Evolutionary conservation across 2,113 vertebrate genomes (phyloP).

Genomic region (Myodes glareolus): DNA sequence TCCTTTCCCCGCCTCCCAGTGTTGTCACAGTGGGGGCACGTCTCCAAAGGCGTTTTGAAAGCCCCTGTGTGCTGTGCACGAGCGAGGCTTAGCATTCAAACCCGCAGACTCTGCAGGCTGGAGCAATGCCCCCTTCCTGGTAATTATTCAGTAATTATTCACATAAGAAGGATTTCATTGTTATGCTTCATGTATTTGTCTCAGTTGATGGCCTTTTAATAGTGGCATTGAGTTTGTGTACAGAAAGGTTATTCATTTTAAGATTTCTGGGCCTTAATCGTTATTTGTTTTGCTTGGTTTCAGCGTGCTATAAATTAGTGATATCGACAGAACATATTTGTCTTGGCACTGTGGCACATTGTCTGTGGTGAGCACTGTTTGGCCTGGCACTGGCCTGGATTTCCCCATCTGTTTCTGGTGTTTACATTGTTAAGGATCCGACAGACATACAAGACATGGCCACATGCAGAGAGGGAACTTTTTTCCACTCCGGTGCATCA

Average conservation of each 20-base stretch:
- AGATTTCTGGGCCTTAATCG: conserved; percentile 82
- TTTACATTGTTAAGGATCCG: conserved; percentile 84
- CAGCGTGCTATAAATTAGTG: conserved; percentile 79
- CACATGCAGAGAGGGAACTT: conserved; percentile 77
- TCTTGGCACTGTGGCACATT: conserved; percentile 84
- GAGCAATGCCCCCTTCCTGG: conserved; percentile 65
- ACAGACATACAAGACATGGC: conserved; percentile 74
- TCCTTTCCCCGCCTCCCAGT: not conserved
- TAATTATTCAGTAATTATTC: conserved; percentile 77
- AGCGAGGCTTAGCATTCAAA: not conserved
- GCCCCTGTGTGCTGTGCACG: not conserved
- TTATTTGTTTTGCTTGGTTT: conserved; percentile 86
- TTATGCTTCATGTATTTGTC: conserved; percentile 65
- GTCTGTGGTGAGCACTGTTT: conserved; percentile 86
- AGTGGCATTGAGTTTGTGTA: conserved; percentile 76
- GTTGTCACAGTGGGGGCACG: not conserved
- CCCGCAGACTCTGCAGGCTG: not conserved
- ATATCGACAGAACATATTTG: conserved; percentile 84
- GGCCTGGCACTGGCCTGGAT: conserved; percentile 82
- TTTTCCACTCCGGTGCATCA: conserved; percentile 75
- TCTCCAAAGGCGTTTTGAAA: not conserved
- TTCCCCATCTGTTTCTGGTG: conserved; percentile 90
- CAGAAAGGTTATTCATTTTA: conserved; percentile 84
- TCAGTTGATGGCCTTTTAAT: conserved; percentile 78
- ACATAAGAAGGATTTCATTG: conserved; percentile 79